phyloP scores from a whole-genome alignment of 2,113 vertebrate genomes.

The Eudyptes chrysolophus region DNA sequence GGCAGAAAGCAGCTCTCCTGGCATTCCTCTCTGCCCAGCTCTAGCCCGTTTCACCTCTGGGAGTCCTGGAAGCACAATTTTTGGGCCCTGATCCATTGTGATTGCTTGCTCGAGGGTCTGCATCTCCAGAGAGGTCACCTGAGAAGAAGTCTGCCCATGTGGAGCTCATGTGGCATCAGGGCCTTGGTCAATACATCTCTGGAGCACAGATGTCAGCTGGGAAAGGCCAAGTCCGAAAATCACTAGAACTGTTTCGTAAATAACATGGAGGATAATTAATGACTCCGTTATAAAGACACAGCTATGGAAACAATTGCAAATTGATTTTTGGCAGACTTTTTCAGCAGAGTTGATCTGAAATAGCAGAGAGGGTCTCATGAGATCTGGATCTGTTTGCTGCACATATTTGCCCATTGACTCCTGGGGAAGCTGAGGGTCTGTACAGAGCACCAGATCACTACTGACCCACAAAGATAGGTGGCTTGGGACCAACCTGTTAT shows the following conservation, averaged over 20 bases:
- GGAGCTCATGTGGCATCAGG: background rate
- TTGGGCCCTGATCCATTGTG: background rate
- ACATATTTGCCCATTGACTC: accelerated
- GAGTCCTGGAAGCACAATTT: background rate
- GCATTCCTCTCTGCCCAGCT: background rate
- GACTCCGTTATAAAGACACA: background rate
- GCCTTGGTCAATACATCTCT: background rate
- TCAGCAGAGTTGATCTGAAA: background rate
- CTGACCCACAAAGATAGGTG: background rate
- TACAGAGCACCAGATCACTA: background rate
- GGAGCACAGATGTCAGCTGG: background rate
- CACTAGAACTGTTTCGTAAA: background rate
- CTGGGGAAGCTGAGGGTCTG: background rate
- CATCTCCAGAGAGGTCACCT: background rate
- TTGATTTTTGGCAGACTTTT: conserved; percentile 1
- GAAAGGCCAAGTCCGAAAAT: background rate
- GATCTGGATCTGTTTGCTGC: background rate
- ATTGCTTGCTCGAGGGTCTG: background rate
- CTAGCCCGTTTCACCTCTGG: background rate
- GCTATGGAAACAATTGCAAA: conserved; percentile 3
- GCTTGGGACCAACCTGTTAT: background rate
- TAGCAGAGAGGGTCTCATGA: background rate
- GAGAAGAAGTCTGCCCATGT: background rate
- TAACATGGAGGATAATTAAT: conserved; percentile 1
- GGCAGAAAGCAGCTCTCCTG: background rate